Evolutionary conservation across 2,888 invertebrate species (phyloP), one percentile per base, ranked within the genome.

Genomic region (Tiphia femorata): DNA sequence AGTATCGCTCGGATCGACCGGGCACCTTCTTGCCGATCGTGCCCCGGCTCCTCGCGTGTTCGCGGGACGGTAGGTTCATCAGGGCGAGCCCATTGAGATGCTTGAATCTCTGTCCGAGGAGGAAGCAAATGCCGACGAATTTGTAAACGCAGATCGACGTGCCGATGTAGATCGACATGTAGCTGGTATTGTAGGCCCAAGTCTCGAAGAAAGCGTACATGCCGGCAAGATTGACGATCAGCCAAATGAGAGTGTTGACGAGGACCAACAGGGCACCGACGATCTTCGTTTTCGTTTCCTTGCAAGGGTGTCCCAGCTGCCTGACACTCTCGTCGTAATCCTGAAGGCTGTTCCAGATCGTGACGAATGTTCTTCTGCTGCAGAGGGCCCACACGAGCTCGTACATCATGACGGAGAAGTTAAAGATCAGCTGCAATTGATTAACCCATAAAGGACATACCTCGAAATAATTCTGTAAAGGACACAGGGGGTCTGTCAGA

Each of bases 41-140:
- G n/a, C n/a, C n/a, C n/a, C n/a, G n/a, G n/a, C n/a, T n/a, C n/a
- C n/a, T n/a, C n/a, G n/a, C n/a, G n/a, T n/a, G n/a, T n/a, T n/a
- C n/a, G n/a, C n/a, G n/a, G n/a, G n/a, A n/a, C n/a, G n/a, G n/a
- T n/a, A n/a, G n/a, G n/a, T n/a, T n/a, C n/a, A n/a, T n/a, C n/a
- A n/a, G 60, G 0, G 77, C 67, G 1, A 80, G 68, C 12, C 55
- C 33, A 35, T 79, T 82, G 7, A 83, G 63, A 30, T 76, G 76
- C 7, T 53, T 49, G 54, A 83, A 82, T 0, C 82, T 66, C 44
- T 78, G 77, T 0, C 77, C 80, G 6, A 83, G 54, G 19, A 81
- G 44, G 23, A 68, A 49, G 0, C 57, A 54, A n/a, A 80, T 33
- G 0, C 78, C 78, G 14, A 70, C 58, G 33, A 79, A 78, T 35